phyloP scores from a whole-genome alignment of 2,888 invertebrate genomes.

The Dasypogon diadema region DNA sequence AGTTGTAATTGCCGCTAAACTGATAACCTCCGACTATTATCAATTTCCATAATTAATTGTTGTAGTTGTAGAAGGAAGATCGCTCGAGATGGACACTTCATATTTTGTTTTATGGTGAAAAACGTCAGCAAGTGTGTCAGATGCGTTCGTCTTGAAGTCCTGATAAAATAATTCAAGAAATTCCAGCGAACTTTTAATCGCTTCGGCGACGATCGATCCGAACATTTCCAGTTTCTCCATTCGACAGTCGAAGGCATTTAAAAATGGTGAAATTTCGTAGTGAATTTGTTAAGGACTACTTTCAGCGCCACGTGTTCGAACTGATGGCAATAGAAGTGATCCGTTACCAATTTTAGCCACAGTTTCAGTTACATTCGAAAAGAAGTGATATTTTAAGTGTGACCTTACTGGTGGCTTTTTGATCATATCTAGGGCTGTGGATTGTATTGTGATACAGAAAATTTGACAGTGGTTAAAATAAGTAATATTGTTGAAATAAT shows the following conservation, averaged over 20 bases:
- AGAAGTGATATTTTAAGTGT: too few species aligned
- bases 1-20: neutral
- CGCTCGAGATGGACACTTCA: neutral
- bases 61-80: too few species aligned
- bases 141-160: too few species aligned
- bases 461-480: neutral
- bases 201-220: too few species aligned
- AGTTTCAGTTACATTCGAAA: neutral
- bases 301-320: neutral
- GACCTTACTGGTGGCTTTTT: too few species aligned
- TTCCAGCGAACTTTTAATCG: too few species aligned
- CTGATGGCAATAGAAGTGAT: neutral
- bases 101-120: too few species aligned
- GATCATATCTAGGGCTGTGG: too few species aligned
- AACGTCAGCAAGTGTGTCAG: too few species aligned
- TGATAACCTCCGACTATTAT: neutral
- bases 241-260: too few species aligned
- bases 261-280: neutral
- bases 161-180: too few species aligned
- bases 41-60: neutral
- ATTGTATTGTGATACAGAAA: neutral
- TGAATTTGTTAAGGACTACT: neutral
- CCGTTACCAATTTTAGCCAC: neutral
- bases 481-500: neutral
- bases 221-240: too few species aligned